Conservation (phyloP, 2,113 vertebrate genomes). For the Corythornis cristatus region DNA sequence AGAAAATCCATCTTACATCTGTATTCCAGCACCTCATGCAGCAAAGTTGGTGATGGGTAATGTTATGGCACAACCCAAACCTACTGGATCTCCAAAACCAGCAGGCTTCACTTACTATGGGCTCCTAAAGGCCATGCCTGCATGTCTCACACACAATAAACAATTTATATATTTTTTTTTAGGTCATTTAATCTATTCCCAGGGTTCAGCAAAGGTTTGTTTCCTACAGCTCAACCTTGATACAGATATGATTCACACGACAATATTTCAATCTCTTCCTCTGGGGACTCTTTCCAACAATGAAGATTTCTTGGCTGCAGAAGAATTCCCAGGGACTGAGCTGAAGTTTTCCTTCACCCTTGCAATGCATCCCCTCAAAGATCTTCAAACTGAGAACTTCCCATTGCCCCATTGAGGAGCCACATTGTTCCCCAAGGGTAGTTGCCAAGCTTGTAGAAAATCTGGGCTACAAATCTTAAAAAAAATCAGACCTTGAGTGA, state of each 20-base stretch:
- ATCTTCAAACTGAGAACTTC: neutral
- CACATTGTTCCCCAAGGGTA: neutral
- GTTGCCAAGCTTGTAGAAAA: neutral
- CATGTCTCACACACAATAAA: neutral
- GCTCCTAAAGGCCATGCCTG: neutral
- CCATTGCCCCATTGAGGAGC: neutral
- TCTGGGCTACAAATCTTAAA: neutral
- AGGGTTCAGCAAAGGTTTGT: constrained; percentile 13
- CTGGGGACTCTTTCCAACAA: constrained; percentile 52
- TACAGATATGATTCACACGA: constrained; percentile 43
- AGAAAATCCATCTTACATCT: neutral
- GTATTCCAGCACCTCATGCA: rapidly evolving
- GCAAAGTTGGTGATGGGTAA: neutral
- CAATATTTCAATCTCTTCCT: constrained; percentile 64
- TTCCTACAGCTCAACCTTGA: neutral
- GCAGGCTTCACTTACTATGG: neutral
- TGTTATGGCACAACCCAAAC: neutral
- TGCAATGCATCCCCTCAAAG: neutral
- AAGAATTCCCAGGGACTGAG: constrained; percentile 47
- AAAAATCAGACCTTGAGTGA: neutral
- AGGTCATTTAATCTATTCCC: constrained; percentile 15
- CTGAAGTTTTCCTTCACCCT: neutral
- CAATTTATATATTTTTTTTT: neutral
- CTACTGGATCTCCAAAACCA: neutral
- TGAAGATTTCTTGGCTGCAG: constrained; percentile 24